A percentile compares a stretch with the other conserved stretches of the same genome.
These are phyloP conservation scores for Anarrhichthys ocellatus DNA, from an alignment of 2,113 vertebrate genomes.

Conservation along the genomic window DNA sequence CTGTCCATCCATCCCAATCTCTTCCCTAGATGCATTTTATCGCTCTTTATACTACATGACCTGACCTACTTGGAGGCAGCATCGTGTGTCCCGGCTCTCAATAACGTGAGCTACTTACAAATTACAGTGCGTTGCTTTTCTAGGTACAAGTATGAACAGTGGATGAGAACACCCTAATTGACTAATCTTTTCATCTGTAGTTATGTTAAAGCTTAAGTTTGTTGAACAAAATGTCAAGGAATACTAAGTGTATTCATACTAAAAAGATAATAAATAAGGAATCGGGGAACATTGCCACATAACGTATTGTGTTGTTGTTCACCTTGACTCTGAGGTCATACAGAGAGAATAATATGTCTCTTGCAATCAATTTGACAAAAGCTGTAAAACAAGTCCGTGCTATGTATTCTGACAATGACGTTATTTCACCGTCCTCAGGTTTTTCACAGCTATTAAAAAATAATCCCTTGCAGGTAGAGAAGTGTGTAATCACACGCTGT, in stretches of 20 bases:
- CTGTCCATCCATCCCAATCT: no score
- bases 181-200: not conserved
- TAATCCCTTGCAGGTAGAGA: slow-evolving; percentile 30
- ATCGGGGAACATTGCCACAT: not conserved
- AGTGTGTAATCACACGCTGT: slow-evolving; percentile 30
- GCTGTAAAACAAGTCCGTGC: slow-evolving; percentile 48
- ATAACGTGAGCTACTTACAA: no score
- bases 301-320: not conserved
- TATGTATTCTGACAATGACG: not conserved
- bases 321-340: not conserved
- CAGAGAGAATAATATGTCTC: not conserved
- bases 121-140: no score
- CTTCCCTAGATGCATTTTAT: no score
- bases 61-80: no score
- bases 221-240: not conserved
- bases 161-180: not conserved
- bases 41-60: no score
- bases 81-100: no score
- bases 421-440: slow-evolving; percentile 12
- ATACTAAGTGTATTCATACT: not conserved
- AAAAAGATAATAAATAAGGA: not conserved
- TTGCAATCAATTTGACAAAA: not conserved
- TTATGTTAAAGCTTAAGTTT: not conserved
- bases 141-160: not conserved
- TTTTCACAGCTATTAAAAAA: slow-evolving; percentile 29